Conservation (phyloP, 2,888 invertebrate genomes). For the Plebejus melissa region DNA sequence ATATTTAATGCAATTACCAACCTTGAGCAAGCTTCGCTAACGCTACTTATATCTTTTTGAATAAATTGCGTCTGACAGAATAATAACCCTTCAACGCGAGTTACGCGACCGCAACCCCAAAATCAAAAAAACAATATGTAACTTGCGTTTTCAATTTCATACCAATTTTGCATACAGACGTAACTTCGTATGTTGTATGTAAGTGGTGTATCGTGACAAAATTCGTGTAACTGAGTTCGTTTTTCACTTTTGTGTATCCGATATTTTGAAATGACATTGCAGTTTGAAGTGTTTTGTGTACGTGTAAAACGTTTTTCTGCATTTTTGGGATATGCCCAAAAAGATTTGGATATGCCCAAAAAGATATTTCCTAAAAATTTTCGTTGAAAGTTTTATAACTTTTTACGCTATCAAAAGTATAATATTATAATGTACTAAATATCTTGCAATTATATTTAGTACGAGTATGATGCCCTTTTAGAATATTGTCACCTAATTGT, state of each 20-base stretch:
- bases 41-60: background rate
- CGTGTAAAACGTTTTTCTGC: no score
- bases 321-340: no score
- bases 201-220: slow-evolving; percentile 64
- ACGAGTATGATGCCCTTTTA: no score
- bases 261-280: background rate
- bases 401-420: no score
- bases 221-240: slow-evolving; percentile 40
- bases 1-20: no score
- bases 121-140: slow-evolving; percentile 76
- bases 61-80: slow-evolving; percentile 40
- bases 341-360: no score
- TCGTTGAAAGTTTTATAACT: no score
- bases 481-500: no score
- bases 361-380: no score
- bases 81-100: slow-evolving; percentile 48
- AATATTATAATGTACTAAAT: no score
- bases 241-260: slow-evolving; percentile 40
- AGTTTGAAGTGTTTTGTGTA: background rate
- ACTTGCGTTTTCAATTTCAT: slow-evolving; percentile 79
- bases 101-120: slow-evolving; percentile 39
- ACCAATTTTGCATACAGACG: slow-evolving; percentile 78
- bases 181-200: slow-evolving; percentile 58
- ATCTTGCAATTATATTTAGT: no score
- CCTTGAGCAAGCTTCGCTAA: background rate